phyloP scores from a whole-genome alignment of 2,113 vertebrate genomes.

The Trachemys scripta region DNA sequence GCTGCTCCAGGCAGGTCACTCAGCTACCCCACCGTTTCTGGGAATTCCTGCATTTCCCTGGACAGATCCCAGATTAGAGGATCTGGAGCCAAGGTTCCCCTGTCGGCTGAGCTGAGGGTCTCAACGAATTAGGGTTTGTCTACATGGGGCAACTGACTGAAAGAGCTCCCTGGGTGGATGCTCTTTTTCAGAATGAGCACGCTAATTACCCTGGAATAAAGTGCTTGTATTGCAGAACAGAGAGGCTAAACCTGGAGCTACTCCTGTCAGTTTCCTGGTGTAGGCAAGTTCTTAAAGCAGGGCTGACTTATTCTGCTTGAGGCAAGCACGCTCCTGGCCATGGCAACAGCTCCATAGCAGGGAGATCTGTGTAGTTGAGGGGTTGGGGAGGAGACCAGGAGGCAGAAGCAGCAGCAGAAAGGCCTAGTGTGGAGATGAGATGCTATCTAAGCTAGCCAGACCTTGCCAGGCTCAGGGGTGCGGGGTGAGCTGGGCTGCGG shows the following conservation, averaged over 20 bases:
- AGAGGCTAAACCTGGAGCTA: not conserved
- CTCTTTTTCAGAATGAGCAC: not conserved
- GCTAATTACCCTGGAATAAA: not conserved
- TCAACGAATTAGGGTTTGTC: not conserved
- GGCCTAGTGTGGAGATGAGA: no score
- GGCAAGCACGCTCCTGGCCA: not conserved
- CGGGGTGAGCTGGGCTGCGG: no score
- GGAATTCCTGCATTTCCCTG: not conserved
- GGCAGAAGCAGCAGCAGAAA: no score
- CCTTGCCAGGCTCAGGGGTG: no score
- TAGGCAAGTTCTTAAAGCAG: not conserved
- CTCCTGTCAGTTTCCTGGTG: not conserved
- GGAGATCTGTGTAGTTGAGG: no score
- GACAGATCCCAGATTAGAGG: not conserved
- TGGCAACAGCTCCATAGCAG: not conserved
- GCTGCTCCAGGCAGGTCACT: not conserved
- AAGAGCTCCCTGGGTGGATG: not conserved
- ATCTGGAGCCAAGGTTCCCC: not conserved
- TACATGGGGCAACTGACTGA: not conserved
- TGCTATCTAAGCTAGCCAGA: no score
- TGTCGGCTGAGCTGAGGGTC: conserved; percentile 2
- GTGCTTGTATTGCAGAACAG: not conserved
- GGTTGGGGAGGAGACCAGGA: no score
- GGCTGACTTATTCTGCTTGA: not conserved
- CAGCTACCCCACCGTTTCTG: not conserved